These are phyloP conservation scores for Lithophane leautieri DNA, from an alignment of 2,888 invertebrate species.

Conservation along the genomic window DNA sequence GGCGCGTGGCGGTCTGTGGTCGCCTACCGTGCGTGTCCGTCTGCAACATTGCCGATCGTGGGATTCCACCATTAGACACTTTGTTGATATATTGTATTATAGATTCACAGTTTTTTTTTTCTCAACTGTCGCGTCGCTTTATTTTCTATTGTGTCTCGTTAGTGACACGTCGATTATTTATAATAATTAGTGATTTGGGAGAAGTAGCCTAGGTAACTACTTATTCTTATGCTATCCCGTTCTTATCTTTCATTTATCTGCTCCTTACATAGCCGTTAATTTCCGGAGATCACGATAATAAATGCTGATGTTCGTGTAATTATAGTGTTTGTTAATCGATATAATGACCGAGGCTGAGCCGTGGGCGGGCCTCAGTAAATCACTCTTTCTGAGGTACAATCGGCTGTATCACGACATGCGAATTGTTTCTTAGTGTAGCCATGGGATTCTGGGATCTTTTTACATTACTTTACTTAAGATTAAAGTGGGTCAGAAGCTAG, in stretches of 20 bases:
- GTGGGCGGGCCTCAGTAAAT: conserved; percentile 56
- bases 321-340: conserved; percentile 61
- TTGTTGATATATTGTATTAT: not conserved
- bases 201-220: not conserved
- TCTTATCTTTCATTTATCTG: conserved; percentile 11
- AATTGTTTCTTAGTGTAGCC: conserved; percentile 39
- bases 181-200: not conserved
- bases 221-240: not conserved
- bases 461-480: not conserved
- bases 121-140: too few species aligned
- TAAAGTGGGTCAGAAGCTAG: not conserved
- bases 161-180: not conserved
- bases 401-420: conserved; percentile 37
- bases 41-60: too few species aligned
- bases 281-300: conserved; percentile 39
- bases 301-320: conserved; percentile 50
- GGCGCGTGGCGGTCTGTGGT: too few species aligned
- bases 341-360: conserved; percentile 45
- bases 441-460: not conserved
- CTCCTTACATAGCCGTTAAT: conserved; percentile 37
- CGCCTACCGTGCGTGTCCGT: too few species aligned
- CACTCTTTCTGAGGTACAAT: conserved; percentile 47
- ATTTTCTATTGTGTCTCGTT: too few species aligned
- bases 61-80: too few species aligned
- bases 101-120: too few species aligned